Evolutionary conservation across 1,140 invertebrate genomes (phyloP), one percentile per base, ranked within the genome.

Genomic region (Thereuonema tuberculata): DNA sequence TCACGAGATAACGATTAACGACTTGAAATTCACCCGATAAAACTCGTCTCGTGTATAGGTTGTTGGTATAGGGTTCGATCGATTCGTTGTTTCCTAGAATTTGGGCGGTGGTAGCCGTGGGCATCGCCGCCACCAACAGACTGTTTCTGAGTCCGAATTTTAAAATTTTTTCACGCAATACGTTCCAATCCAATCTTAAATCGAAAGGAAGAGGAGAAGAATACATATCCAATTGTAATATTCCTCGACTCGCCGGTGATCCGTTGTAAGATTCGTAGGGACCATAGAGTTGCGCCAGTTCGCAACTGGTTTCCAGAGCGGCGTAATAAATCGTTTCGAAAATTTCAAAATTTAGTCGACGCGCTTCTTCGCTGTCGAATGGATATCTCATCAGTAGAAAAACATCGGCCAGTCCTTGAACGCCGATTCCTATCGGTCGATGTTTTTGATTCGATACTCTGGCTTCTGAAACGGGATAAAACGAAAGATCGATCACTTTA

Each of bases 401-500:
- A 12, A 24, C 37, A 25, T 57, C 37, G 9, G 56, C 56, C 17
- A 57, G 31, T 3, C 56, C 56, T 46, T 57, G 56, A 3, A 57
- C 31, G 3, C 56, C 56, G 23, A 57, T 46, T 37, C 56, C 37
- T 3, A 57, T 57, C 3, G 56, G 31, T 17, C 56, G 5, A 23
- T 57, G 28, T 15, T 23, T 29, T 21, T 27, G 5, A 29, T 55
- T 55, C 15, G 53, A 55, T 9, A 14, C 21, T 24, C 21, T 50
- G 21, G 48, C 88, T 77, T 98, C 90, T 25, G 82, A 80, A 20
- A 99, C 78, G 1, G 97, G 96, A 74, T 99, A 99, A 71, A 81
- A 95, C 74, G 98, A 99, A 2, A 96, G 80, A 69, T 99, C 94
- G 60, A 99, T 99, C 31, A 99, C 89, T 77, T 91, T 96, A 74